These are phyloP conservation scores for Spicauda simplicius DNA, from an alignment of 2,888 invertebrate genomes.

Conservation along the genomic window DNA sequence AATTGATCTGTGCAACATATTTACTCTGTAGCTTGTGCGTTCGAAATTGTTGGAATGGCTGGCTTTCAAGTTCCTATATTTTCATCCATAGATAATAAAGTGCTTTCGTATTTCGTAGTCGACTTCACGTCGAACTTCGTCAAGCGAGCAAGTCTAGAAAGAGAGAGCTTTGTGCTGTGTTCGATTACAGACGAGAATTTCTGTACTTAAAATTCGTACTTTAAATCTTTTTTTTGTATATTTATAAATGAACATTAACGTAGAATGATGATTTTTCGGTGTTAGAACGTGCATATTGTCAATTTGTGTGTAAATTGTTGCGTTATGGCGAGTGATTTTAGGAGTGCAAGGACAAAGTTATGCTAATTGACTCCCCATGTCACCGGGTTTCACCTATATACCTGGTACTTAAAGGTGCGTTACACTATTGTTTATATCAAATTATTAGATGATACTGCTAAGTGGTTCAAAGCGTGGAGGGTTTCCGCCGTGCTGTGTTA, in stretches of 20 bases:
- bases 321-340: constrained; percentile 69
- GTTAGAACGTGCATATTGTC: constrained; percentile 49
- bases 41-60: neutral
- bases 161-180: constrained; percentile 29
- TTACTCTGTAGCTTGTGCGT: neutral
- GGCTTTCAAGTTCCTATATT: neutral
- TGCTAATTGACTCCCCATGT: constrained; percentile 76
- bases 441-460: constrained; percentile 21
- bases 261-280: constrained; percentile 56
- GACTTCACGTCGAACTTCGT: constrained; percentile 8
- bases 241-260: constrained; percentile 63
- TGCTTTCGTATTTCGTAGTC: neutral
- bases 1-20: no score
- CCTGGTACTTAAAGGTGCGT: constrained; percentile 77
- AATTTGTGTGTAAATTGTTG: constrained; percentile 51
- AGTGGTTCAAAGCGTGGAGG: neutral
- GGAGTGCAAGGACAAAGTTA: constrained; percentile 76
- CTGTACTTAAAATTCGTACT: constrained; percentile 55
- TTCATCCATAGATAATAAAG: neutral
- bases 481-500: constrained; percentile 39
- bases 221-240: constrained; percentile 47
- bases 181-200: constrained; percentile 38
- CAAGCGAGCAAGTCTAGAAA: neutral
- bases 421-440: constrained; percentile 53
- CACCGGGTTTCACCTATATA: constrained; percentile 79